Evolutionary conservation across 1,140 invertebrate species (phyloP).

Genomic region (Drosophila repleta): DNA sequence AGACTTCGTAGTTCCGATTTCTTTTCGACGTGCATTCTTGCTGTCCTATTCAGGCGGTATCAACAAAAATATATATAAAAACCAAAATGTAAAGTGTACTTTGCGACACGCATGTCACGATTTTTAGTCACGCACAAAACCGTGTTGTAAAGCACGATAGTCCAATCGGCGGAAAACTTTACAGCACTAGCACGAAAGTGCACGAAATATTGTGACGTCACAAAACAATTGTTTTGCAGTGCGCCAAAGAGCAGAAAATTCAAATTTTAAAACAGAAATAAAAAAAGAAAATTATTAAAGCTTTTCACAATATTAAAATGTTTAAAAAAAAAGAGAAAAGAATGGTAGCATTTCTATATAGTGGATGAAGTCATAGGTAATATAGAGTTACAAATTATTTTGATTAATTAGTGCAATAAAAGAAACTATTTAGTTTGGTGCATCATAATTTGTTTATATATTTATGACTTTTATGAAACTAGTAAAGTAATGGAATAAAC

Average conservation of each 20-base stretch:
- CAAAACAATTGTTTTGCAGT: not conserved
- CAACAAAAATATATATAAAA: constrained; percentile 39
- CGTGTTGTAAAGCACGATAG: constrained; percentile 51
- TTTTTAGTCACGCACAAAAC: constrained; percentile 75
- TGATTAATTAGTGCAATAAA: no score
- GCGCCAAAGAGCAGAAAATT: not conserved
- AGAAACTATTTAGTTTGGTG: no score
- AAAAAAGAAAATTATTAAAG: not conserved
- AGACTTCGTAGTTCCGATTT: constrained; percentile 63
- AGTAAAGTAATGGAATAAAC: no score
- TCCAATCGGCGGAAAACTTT: not conserved
- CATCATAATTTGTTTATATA: no score
- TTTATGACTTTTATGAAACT: no score
- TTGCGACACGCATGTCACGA: constrained; percentile 64
- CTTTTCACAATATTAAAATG: no score
- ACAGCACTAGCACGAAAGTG: constrained; percentile 20
- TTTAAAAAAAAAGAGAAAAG: no score
- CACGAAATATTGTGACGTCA: constrained; percentile 27
- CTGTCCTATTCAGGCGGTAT: constrained; percentile 6
- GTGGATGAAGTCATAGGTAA: no score
- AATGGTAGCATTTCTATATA: no score
- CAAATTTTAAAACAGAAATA: not conserved
- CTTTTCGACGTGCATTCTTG: constrained; percentile 64
- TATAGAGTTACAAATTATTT: no score
- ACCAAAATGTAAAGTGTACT: constrained; percentile 37